Evolutionary conservation across 2,113 vertebrate species (phyloP), one percentile per base, ranked within the genome.

Genomic region (Crotophaga sulcirostris): DNA sequence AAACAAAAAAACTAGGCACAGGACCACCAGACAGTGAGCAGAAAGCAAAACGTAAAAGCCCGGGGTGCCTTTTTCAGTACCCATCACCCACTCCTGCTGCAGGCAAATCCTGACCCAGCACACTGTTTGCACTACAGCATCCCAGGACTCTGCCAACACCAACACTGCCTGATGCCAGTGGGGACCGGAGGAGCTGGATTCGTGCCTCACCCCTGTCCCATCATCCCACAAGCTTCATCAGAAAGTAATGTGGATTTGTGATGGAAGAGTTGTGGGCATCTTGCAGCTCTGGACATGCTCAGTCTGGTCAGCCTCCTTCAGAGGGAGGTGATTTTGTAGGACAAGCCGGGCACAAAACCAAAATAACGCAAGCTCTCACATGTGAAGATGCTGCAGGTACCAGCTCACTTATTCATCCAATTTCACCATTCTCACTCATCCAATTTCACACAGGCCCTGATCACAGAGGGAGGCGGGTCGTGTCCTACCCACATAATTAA

Each of bases 201-300:
- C 0, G 0, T 62, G 66, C 31, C 74, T 15, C 8, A 6, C 14
- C 21, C 36, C 34, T 67, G 28, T 20, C 26, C 19, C 16, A 1
- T 33, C 83, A 36, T 28, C 19, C 56, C 3, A 1, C 6, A 13
- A 79, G n/a, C 28, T 75, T 70, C 75, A 58, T n/a, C 33, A 44
- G 25, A 26, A 66, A 68, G 59, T 0, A 0, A 56, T 2, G 15
- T 6, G 16, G 20, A 17, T 59, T 60, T 47, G 13, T 36, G 76
- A 89, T 40, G 13, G 14, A 55, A 25, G 25, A 66, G 10, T 11
- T 19, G 26, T 12, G 16, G 5, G 20, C 58, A 69, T 23, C 67
- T 81, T 74, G 21, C 45, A 77, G 77, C 4, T 55, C 51, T 42
- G 21, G 31, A 45, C 7, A 6, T 2, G 16, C 36, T 33, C 58